Evolutionary conservation across 2,888 invertebrate genomes (phyloP), one percentile per base, ranked within the genome.

Genomic region (Amorpha juglandis): DNA sequence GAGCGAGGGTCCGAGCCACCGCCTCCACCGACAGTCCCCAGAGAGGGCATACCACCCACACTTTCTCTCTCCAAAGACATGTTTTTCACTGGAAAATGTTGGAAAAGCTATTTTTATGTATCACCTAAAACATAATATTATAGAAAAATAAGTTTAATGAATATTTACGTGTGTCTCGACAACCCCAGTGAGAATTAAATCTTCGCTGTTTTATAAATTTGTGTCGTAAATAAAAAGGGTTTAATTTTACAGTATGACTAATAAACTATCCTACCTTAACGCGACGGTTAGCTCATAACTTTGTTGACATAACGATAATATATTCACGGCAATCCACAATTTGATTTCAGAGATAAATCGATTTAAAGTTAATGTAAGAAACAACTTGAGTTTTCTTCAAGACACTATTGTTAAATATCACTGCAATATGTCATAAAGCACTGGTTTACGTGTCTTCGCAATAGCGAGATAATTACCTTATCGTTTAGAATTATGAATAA

Each of bases 1-100:
- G 97, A 94, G 69, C 97, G 95, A 75, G 96, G 96, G 90, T 96
- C 96, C 50, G 92, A 80, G 55, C 88, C 79, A 1, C 81, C 79
- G 3, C 81, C 71, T 1, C 79, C 72, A 0, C 77, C 75, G 27
- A 72, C 72, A 11, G 71, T 75, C 11, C 73, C 75, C 42, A 71
- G 70, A 1, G 81, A 71, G 8, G 77, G 76, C 16, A 78, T 69
- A 64, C 78, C 82, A 3, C 80, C 88, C 73, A 87, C 81, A 72
- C 74, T 82, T 45, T 92, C 92, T 45, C 91, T 86, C 76, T 93
- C 92, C 70, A 92, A 74, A 66, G 92, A 92, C 92, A 92, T 92
- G 12, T 48, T 35, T 58, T 58, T 12, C 8, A 58, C 58, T 58
- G 19, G 1, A 58, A 58, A 42, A 11, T 19, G 19, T 19, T 38